These are phyloP conservation scores for Bombyx mori DNA, from an alignment of 1,140 invertebrate species.

Conservation along the genomic window ASM3026992v2 NC_085124.1:13905001-13905500, in stretches of 20 bases:
- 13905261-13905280: too few species aligned
- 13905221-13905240: constrained; percentile 36
- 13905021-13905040: too few species aligned
- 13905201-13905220: constrained; percentile 32
- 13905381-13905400: constrained; percentile 19
- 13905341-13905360: too few species aligned
- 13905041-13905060: background rate
- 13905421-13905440: constrained; percentile 13
- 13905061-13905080: constrained; percentile 85
- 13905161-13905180: constrained; percentile 92
- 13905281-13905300: too few species aligned
- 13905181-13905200: constrained; percentile 83
- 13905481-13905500: too few species aligned
- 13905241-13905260: too few species aligned
- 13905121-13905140: constrained; percentile 92
- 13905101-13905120: constrained; percentile 87
- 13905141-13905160: constrained; percentile 92
- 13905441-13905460: too few species aligned
- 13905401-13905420: constrained; percentile 16
- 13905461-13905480: too few species aligned
- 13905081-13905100: constrained; percentile 89
- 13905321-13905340: too few species aligned
- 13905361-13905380: constrained; percentile 13
- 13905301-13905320: too few species aligned
- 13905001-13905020: too few species aligned